These are phyloP conservation scores for Limnothrissa miodon DNA, from an alignment of 2,113 vertebrate genomes.

Conservation along the genomic window DNA sequence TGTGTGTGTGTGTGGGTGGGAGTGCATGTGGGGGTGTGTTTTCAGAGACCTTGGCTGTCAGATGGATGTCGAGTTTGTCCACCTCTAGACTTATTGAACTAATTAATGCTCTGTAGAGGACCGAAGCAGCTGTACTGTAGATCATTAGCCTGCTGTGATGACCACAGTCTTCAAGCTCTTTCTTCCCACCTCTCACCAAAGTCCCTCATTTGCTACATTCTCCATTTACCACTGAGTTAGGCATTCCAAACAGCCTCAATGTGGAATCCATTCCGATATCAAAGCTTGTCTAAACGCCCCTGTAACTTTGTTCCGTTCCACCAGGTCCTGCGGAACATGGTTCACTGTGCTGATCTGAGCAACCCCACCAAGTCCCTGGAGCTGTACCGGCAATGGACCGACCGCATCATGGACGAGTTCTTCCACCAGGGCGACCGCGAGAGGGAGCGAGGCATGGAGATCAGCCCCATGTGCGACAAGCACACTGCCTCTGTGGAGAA, in stretches of 20 bases:
- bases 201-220: not conserved
- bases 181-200: not conserved
- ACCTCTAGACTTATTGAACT: slow-evolving; percentile 23
- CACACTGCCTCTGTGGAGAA: slow-evolving; percentile 97
- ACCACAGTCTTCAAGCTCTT: slow-evolving; percentile 33
- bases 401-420: slow-evolving; percentile 99
- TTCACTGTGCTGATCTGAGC: slow-evolving; percentile 96
- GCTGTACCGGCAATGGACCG: slow-evolving; percentile 96
- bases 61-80: not conserved
- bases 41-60: not conserved
- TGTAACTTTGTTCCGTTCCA: not conserved
- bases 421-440: slow-evolving; percentile 98
- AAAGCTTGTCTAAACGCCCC: not conserved
- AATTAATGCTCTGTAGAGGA: slow-evolving; percentile 37
- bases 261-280: not conserved
- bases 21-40: slow-evolving; percentile 18
- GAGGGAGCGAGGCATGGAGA: slow-evolving; percentile 94
- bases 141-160: slow-evolving; percentile 37
- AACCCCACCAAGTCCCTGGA: slow-evolving; percentile 98
- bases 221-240: not conserved
- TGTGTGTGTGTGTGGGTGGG: not conserved
- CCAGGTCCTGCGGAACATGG: slow-evolving; percentile 97
- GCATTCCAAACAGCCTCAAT: not conserved
- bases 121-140: not conserved
- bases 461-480: slow-evolving; percentile 98